A percentile compares a stretch with the other conserved stretches of the same genome.
Evolutionary conservation across 2,888 invertebrate genomes (phyloP).

Genomic region (Keiferia lycopersicella): DNA sequence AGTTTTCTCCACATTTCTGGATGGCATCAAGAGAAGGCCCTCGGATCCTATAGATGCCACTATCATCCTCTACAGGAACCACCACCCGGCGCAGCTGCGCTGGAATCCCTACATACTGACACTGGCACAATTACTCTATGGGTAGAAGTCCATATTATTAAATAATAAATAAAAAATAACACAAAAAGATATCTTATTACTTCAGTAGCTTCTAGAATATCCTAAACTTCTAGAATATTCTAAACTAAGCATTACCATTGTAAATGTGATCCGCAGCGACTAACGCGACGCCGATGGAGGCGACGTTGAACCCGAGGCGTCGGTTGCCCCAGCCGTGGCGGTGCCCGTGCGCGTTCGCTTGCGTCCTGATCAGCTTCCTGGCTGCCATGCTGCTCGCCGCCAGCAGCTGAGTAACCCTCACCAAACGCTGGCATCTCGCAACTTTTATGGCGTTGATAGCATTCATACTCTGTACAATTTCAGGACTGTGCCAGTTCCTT

Average conservation of each 20-base stretch:
- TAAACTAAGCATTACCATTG: slow-evolving; percentile 51
- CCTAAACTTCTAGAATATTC: not conserved
- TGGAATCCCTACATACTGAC: too few relatives aligned
- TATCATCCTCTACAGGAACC: too few relatives aligned
- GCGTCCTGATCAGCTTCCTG: slow-evolving; percentile 23
- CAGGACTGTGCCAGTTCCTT: not conserved
- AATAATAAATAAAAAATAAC: too few relatives aligned
- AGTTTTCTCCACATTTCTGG: too few relatives aligned
- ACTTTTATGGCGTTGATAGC: not conserved
- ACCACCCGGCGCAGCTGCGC: too few relatives aligned
- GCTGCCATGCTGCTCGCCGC: slow-evolving; percentile 31
- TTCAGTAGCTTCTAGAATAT: too few relatives aligned
- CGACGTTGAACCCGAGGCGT: slow-evolving; percentile 42
- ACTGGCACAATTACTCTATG: too few relatives aligned
- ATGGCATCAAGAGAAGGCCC: too few relatives aligned
- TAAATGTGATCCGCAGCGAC: slow-evolving; percentile 66
- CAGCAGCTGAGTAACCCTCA: slow-evolving; percentile 44
- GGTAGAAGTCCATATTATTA: too few relatives aligned
- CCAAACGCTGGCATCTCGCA: slow-evolving; percentile 25
- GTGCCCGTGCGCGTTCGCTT: slow-evolving; percentile 23
- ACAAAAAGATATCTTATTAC: too few relatives aligned
- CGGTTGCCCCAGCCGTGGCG: slow-evolving; percentile 24
- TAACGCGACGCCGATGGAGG: slow-evolving; percentile 59
- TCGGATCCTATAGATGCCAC: too few relatives aligned
- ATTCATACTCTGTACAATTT: not conserved